Evolutionary conservation across 2,113 vertebrate species (phyloP).

Genomic region (Dromaius novaehollandiae): DNA sequence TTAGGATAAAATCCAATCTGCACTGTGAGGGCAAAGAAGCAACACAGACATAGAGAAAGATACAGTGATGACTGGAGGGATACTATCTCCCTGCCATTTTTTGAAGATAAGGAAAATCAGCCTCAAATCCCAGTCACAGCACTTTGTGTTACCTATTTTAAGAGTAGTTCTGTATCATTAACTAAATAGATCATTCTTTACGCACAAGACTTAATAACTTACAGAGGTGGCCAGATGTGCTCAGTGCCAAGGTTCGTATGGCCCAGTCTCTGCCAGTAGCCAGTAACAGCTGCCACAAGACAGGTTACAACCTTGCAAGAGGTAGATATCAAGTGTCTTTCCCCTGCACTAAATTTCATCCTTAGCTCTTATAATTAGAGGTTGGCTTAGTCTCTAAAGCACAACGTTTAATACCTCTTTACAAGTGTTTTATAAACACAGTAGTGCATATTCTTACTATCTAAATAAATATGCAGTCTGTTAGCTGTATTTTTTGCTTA

Average conservation of each 20-base stretch:
- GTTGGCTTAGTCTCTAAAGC: not conserved
- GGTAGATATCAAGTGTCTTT: not conserved
- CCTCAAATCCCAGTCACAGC: not conserved
- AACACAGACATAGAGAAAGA: not conserved
- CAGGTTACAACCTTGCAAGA: not conserved
- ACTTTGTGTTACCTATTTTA: not conserved
- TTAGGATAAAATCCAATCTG: not conserved
- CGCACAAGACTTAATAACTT: too few species aligned
- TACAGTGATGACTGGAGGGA: not conserved
- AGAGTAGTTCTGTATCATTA: not conserved
- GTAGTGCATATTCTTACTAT: not conserved
- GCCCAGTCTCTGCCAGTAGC: not conserved
- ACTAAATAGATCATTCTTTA: not conserved
- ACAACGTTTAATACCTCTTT: not conserved
- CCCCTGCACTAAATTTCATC: not conserved
- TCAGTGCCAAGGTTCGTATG: not conserved
- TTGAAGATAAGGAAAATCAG: not conserved
- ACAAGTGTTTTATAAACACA: not conserved
- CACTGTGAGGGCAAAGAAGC: not conserved
- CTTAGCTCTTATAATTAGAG: not conserved
- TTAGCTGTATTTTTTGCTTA: not conserved
- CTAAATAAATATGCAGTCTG: not conserved
- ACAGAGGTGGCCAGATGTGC: fast-evolving
- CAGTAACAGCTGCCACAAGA: not conserved
- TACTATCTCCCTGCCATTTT: not conserved